Percentiles rank a stretch among this genome's conserved stretches.
These are phyloP conservation scores for Luperina nickerlii DNA, from an alignment of 2,888 invertebrate genomes.

Conservation along the genomic window DNA sequence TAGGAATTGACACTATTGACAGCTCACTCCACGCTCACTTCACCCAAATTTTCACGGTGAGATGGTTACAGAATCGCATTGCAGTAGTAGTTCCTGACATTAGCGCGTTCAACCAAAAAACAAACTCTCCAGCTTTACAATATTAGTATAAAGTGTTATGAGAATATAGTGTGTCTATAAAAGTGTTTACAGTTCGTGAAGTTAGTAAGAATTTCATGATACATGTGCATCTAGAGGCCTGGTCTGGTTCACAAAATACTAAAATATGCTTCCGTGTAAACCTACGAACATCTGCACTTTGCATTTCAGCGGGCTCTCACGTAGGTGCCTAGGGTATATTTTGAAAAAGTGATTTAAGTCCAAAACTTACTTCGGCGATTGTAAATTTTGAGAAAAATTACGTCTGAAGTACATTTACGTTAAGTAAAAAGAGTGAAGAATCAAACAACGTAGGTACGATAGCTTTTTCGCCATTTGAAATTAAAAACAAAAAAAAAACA, in stretches of 20 bases:
- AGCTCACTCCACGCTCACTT: too few relatives aligned
- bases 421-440: background rate
- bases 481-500: background rate
- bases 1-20: too few relatives aligned
- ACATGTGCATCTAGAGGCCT: conserved; percentile 12
- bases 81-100: too few relatives aligned
- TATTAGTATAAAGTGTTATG: conserved; percentile 10
- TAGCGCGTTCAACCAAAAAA: too few relatives aligned
- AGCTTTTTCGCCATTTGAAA: background rate
- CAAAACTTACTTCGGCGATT: background rate
- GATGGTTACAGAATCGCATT: too few relatives aligned
- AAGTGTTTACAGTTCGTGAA: conserved; percentile 17
- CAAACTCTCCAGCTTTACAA: too few relatives aligned
- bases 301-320: conserved; percentile 1
- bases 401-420: background rate
- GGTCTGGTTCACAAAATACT: conserved; percentile 23
- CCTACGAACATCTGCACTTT: conserved; percentile 28
- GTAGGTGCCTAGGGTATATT: background rate
- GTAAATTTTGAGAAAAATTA: background rate
- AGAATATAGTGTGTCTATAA: conserved; percentile 37
- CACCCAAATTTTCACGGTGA: too few relatives aligned
- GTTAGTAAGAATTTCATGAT: conserved; percentile 22
- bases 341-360: background rate
- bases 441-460: too few relatives aligned
- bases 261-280: conserved; percentile 39